Evolutionary conservation across 2,113 vertebrate genomes (phyloP).

Genomic region (Chionomys nivalis): DNA sequence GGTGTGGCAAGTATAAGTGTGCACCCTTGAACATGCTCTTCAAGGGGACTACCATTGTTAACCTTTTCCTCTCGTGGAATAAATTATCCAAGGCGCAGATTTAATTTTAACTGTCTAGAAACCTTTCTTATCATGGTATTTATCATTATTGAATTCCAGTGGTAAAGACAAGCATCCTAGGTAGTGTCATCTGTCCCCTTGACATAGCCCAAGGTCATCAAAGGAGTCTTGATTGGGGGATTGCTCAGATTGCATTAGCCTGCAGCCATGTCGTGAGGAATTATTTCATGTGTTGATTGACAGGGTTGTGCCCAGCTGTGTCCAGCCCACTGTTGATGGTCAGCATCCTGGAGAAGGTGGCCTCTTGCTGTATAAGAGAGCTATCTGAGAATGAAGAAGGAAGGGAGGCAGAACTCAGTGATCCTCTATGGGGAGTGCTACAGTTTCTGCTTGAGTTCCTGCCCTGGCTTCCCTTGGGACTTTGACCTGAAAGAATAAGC

Average conservation of each 20-base stretch:
- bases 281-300: background rate
- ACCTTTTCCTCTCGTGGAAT: background rate
- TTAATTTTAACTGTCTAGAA: constrained; percentile 34
- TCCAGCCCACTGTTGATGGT: background rate
- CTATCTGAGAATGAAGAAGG: background rate
- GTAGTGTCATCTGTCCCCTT: background rate
- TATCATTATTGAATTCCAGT: constrained; percentile 19
- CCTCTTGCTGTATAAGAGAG: background rate
- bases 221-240: background rate
- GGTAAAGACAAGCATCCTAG: constrained; percentile 2
- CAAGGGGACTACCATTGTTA: background rate
- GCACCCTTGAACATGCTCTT: background rate
- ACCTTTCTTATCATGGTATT: background rate
- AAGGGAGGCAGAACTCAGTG: background rate
- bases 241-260: background rate
- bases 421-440: too few species aligned
- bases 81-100: background rate
- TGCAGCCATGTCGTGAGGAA: background rate
- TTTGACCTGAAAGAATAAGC: background rate
- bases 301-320: background rate
- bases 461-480: background rate
- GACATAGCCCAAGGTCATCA: background rate
- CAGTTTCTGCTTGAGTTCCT: background rate
- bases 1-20: background rate
- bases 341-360: background rate